Evolutionary conservation across 2,113 vertebrate genomes (phyloP).

Genomic region (Callipepla squamata): DNA sequence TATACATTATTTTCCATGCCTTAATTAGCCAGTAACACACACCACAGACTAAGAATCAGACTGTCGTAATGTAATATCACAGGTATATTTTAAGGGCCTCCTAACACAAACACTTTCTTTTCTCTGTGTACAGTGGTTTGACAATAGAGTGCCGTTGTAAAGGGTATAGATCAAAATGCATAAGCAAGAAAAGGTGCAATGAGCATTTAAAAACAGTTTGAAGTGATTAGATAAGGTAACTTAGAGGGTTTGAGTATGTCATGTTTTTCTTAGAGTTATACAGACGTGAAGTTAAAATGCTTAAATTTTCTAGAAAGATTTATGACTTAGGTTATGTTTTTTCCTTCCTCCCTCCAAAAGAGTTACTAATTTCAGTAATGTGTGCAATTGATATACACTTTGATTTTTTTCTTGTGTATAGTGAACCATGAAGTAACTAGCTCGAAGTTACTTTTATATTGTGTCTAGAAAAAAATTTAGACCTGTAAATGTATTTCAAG

Average conservation of each 20-base stretch:
- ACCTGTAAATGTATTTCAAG: not conserved
- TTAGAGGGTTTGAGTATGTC: not conserved
- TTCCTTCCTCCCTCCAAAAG: not conserved
- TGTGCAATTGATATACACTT: not conserved
- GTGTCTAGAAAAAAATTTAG: not conserved
- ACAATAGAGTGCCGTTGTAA: not conserved
- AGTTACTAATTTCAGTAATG: not conserved
- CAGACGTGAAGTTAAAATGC: not conserved
- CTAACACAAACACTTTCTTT: not conserved
- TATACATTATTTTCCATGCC: constrained; percentile 52
- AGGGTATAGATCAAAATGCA: not conserved
- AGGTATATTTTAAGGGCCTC: not conserved
- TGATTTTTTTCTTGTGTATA: not conserved
- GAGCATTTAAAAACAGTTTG: not conserved
- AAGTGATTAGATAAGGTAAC: not conserved
- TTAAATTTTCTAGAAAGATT: not conserved
- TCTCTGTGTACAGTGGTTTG: not conserved
- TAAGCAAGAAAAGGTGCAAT: not conserved
- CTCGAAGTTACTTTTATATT: not conserved
- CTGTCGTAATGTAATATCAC: constrained; percentile 13
- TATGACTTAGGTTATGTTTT: not conserved
- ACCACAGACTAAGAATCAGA: constrained; percentile 11
- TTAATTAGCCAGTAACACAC: constrained; percentile 63
- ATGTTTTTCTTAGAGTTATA: not conserved
- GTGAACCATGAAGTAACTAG: not conserved